Evolutionary conservation across 2,113 vertebrate species (phyloP), one percentile per base, ranked within the genome.

Genomic region (Proterorhinus semilunaris): DNA sequence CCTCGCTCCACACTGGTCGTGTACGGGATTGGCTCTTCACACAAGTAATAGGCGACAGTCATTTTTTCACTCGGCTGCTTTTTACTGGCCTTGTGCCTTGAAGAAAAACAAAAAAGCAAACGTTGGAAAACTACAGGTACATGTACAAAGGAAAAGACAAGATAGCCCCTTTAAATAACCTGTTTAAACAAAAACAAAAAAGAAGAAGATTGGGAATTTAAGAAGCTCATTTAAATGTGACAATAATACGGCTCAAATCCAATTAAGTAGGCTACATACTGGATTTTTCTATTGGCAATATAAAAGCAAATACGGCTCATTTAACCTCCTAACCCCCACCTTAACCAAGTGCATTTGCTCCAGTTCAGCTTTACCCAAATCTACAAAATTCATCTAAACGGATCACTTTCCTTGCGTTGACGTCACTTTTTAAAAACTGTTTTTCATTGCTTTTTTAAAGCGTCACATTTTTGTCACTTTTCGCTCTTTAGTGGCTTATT

Each of bases 21-120:
- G 92, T 98, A 99, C 0, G 98, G 98, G 69, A 98, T 97, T 0
- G 94, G 94, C 81, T 99, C 98, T 46, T 96, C 97, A 0, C 96
- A 98, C 93, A 98, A 98, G 86, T 98, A 98, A 66, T 99, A 99
- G 0, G 96, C 96, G 44, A 99, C 98, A 0, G 96, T 96, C 0
- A 95, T 94, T 90, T 94, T 96, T 66, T 98, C 96, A 6, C 92
- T 93, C 0, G 90, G 81, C 83, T 0, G 85, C 83, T 92, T 95
- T 87, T 94, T 95, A 75, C 89, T 91, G 0, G 89, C 80, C 86
- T 94, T 96, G 27, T 92, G 91, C 87, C 96, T 98, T 74, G 3
- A 55, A 49, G 55, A n/a, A 42, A 58, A 45, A 58, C 45, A 1
- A 78, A 15, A 72, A 8, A 61, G 36, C 27, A 63, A 48, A 48